phyloP scores from a whole-genome alignment of 2,113 vertebrate genomes.

The Cyprinodon tularosa region DNA sequence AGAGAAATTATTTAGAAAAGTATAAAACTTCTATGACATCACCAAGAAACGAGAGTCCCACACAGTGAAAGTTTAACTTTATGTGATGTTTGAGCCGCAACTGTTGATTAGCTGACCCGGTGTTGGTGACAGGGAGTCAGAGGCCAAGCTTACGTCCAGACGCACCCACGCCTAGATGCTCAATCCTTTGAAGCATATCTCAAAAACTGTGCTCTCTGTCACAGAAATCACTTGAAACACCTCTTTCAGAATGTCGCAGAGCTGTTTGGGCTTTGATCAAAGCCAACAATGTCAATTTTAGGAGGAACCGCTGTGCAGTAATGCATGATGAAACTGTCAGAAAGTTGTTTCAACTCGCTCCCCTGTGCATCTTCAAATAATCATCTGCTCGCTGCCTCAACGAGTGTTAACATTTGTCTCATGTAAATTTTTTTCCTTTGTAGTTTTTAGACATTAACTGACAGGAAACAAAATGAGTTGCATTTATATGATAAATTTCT shows the following conservation, averaged over 20 bases:
- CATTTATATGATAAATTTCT: conserved; percentile 56
- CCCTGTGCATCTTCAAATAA: conserved; percentile 79
- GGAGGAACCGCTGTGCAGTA: conserved; percentile 76
- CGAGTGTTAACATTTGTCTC: conserved; percentile 52
- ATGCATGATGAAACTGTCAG: conserved; percentile 83
- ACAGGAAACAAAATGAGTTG: conserved; percentile 64
- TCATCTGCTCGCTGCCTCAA: conserved; percentile 68
- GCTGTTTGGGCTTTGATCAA: conserved; percentile 82
- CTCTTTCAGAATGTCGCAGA: conserved; percentile 75
- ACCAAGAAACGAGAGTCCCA: conserved; percentile 13
- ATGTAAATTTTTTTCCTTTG: conserved; percentile 48
- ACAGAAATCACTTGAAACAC: conserved; percentile 78
- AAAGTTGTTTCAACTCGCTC: conserved; percentile 76
- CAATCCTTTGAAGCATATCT: conserved; percentile 73
- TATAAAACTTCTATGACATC: conserved; percentile 6
- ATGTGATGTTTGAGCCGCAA: conserved; percentile 22
- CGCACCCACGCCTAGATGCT: conserved; percentile 27
- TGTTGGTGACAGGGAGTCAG: neutral
- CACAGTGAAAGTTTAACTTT: conserved; percentile 3
- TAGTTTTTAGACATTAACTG: conserved; percentile 61
- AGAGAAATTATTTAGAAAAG: conserved; percentile 32
- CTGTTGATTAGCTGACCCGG: neutral
- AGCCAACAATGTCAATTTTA: conserved; percentile 80
- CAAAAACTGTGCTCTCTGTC: conserved; percentile 73
- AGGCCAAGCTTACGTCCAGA: conserved; percentile 16